Percentiles rank a stretch among this genome's conserved stretches.
phyloP scores from a whole-genome alignment of 1,140 invertebrate species.

The Heliothis virescens region DNA sequence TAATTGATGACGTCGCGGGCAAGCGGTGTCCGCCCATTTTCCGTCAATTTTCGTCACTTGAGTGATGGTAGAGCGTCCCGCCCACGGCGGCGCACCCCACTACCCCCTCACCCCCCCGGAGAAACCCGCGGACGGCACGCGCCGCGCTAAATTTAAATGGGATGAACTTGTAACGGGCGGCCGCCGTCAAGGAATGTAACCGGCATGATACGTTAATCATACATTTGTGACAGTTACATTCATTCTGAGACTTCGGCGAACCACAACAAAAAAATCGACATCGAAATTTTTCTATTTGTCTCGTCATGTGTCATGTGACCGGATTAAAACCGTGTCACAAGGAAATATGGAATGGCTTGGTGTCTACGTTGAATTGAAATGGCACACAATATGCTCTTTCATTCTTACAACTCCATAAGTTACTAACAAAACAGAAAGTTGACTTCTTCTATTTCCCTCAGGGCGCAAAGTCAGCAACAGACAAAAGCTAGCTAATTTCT shows the following conservation, averaged over 20 bases:
- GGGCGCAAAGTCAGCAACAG: conserved; percentile 71
- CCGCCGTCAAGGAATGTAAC: conserved; percentile 75
- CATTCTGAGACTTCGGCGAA: conserved; percentile 71
- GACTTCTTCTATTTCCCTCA: conserved; percentile 48
- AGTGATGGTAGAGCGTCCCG: conserved; percentile 82
- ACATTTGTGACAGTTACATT: conserved; percentile 82
- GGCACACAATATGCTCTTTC: not conserved
- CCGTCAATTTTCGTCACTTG: conserved; percentile 86
- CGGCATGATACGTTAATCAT: conserved; percentile 81
- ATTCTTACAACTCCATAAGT: conserved; percentile 15
- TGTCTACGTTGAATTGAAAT: not conserved
- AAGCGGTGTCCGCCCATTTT: conserved; percentile 85
- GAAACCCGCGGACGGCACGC: conserved; percentile 75
- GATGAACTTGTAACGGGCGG: conserved; percentile 83
- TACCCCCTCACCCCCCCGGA: conserved; percentile 50
- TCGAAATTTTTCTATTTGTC: conserved; percentile 57
- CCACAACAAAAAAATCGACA: conserved; percentile 54
- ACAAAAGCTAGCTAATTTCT: conserved; percentile 75
- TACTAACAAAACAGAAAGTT: conserved; percentile 51
- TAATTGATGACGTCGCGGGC: conserved; percentile 85
- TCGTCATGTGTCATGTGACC: conserved; percentile 45
- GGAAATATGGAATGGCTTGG: not conserved
- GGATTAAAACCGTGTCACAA: conserved; percentile 27
- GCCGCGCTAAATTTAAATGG: conserved; percentile 84
- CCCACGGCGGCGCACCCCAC: conserved; percentile 63